A percentile compares a stretch with the other conserved stretches of the same genome.
These are phyloP conservation scores for Deroplatys truncata DNA, from an alignment of 2,888 invertebrate genomes.

Conservation along the genomic window DNA sequence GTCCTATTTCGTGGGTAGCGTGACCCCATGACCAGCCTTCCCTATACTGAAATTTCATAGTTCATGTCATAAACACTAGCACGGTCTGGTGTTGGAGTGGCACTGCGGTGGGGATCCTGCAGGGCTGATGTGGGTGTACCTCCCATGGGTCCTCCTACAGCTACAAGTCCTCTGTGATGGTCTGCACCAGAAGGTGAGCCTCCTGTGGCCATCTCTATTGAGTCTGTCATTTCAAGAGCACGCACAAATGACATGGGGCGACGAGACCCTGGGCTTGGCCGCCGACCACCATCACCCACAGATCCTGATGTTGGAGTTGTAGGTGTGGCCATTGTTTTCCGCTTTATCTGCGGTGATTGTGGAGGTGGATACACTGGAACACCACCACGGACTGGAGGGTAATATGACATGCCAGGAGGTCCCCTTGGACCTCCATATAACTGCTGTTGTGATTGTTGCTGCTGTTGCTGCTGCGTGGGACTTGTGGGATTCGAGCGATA, in stretches of 20 bases:
- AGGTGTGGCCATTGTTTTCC: conserved; percentile 43
- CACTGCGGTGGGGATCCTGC: conserved; percentile 42
- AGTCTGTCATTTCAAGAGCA: conserved; percentile 85
- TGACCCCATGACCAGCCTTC: conserved; percentile 34
- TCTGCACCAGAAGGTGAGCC: conserved; percentile 42
- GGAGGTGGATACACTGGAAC: conserved; percentile 65
- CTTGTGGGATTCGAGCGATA: conserved; percentile 72
- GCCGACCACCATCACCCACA: conserved; percentile 24
- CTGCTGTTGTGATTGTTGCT: conserved; percentile 41
- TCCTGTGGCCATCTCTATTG: conserved; percentile 70
- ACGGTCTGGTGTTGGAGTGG: conserved; percentile 70
- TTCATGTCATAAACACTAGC: conserved; percentile 92
- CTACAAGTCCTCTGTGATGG: conserved; percentile 33
- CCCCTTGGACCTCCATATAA: conserved; percentile 31
- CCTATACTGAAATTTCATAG: conserved; percentile 92
- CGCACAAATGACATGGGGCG: conserved; percentile 86
- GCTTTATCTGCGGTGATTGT: conserved; percentile 54
- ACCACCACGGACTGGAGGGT: conserved; percentile 61
- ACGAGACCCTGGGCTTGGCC: conserved; percentile 42
- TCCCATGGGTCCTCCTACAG: conserved; percentile 11
- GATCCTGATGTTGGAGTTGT: conserved; percentile 48
- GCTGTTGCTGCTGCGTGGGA: conserved; percentile 56
- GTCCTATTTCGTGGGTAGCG: conserved; percentile 25
- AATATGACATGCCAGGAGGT: conserved; percentile 47
- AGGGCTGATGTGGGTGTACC: conserved; percentile 31